Evolutionary conservation across 2,797 vertebrate species (phyloP), one percentile per base, ranked within the genome.

Genomic region (Glyptemys insculpta): DNA sequence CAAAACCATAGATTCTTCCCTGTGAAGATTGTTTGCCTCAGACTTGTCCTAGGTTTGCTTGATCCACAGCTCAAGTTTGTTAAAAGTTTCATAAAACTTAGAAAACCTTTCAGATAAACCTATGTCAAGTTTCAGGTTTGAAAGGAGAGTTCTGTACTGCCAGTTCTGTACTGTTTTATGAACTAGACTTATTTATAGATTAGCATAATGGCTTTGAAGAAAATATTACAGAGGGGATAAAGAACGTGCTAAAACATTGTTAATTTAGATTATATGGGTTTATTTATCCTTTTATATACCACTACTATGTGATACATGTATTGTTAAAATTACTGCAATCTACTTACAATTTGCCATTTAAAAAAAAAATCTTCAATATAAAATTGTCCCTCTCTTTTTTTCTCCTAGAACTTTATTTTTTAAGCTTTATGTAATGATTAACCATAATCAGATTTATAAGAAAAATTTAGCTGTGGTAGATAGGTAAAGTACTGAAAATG

Each of bases 131-230:
- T 31, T 18, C 19, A 84, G n/a, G 53, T 49, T 81, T 57, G 49
- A n/a, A 81, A 0, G 1, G 1, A 7, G 31, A 18, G 78, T 85
- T 86, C 87, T 91, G 53, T n/a, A 53, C 50, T 1, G 3, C 44
- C 19, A 88, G n/a, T 34, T 21, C 54, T 86, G 79, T 72, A 52
- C 68, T n/a, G 23, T 56, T 56, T 54, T 15, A 5, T 80, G 5
- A 9, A 3, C 2, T 1, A 1, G 1, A 0, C 4, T 44, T 56
- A 91, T 89, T 85, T 50, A 94, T 81, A 90, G 87, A 56, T 96
- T 92, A 82, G 93, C 89, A 92, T 88, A 96, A 96, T 91, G 4
- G 95, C 72, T 96, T 86, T 87, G 94, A 94, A 95, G 92, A 90
- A 97, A 94, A 79, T 79, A 80, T 91, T 94, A 88, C 0, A 93